Evolutionary conservation across 1,140 invertebrate species (phyloP), one percentile per base, ranked within the genome.

Genomic region (Heliconius hewitsoni): DNA sequence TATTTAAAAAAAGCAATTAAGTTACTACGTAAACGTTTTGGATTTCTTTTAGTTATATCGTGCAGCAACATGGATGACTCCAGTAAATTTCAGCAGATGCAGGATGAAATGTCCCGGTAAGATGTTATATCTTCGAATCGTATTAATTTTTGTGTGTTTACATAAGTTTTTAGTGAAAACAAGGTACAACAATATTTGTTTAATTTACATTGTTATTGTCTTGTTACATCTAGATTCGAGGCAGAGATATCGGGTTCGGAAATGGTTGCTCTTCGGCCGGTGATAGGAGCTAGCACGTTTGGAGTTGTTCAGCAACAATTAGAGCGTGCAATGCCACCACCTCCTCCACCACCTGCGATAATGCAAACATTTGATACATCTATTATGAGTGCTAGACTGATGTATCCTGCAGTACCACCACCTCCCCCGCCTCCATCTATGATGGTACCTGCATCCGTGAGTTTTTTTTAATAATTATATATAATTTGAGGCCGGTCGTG

Each of bases 21-120:
- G 74, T 78, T 81, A 89, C 85, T 90, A 85, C 89, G 89, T 91
- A 90, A 91, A 90, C 82, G 83, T 89, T 91, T 91, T 92, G 91
- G 92, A 87, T 87, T 93, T 85, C 85, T 93, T 92, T 92, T 92
- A 93, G 90, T 91, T 92, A 82, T 52, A 82, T 74, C 76, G 85
- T 76, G 84, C 73, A 82, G 79, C 88, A 88, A 81, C 86, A 94
- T 93, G 91, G 91, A 92, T 74, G 91, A 95, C 80, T 86, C 95
- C 3, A 94, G 95, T 30, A 96, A 95, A 94, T 92, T 95, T 77
- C 94, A 96, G 75, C 95, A 96, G 89, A 97, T 98, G 96, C 97
- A 98, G 93, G 97, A 97, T 94, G 97, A 98, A 93, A 97, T 98
- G 96, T 97, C 96, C 85, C 96, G 97, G 97, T 97, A 95, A 90